Percentiles rank a stretch among this genome's conserved stretches.
These are phyloP conservation scores for Proteles cristata DNA, from an alignment of 2,113 vertebrate genomes.

Conservation along the genomic window DNA sequence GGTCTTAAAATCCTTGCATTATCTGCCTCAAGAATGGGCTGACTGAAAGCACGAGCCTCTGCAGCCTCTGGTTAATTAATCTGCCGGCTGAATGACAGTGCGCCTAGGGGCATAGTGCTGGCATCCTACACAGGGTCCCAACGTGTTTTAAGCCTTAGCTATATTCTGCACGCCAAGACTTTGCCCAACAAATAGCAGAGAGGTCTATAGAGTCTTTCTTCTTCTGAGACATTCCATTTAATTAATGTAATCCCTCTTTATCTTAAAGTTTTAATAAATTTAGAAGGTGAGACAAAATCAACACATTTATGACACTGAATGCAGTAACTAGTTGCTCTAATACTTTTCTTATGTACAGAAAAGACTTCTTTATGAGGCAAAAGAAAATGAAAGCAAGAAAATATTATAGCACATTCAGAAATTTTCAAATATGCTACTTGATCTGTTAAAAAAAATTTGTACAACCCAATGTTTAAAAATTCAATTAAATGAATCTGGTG, in stretches of 20 bases:
- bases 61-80: conserved; percentile 86
- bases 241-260: conserved; percentile 84
- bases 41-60: conserved; percentile 65
- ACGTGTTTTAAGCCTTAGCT: conserved; percentile 30
- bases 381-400: conserved; percentile 62
- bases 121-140: conserved; percentile 53
- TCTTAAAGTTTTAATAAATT: conserved; percentile 77
- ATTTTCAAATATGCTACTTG: conserved; percentile 52
- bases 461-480: conserved; percentile 63
- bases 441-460: conserved; percentile 54
- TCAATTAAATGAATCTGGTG: conserved; percentile 65
- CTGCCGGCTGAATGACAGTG: conserved; percentile 87
- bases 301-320: conserved; percentile 6
- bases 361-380: conserved; percentile 3
- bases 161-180: conserved; percentile 84
- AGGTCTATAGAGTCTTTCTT: conserved; percentile 44
- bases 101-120: conserved; percentile 85
- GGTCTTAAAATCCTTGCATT: conserved; percentile 62
- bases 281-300: conserved; percentile 68
- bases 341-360: background rate
- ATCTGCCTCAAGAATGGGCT: conserved; percentile 62
- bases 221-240: conserved; percentile 62
- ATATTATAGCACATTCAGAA: background rate
- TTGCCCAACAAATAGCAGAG: conserved; percentile 77
- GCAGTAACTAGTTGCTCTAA: background rate